Evolutionary conservation across 2,888 invertebrate genomes (phyloP).

Genomic region (Scaptomyza tumidula): DNA sequence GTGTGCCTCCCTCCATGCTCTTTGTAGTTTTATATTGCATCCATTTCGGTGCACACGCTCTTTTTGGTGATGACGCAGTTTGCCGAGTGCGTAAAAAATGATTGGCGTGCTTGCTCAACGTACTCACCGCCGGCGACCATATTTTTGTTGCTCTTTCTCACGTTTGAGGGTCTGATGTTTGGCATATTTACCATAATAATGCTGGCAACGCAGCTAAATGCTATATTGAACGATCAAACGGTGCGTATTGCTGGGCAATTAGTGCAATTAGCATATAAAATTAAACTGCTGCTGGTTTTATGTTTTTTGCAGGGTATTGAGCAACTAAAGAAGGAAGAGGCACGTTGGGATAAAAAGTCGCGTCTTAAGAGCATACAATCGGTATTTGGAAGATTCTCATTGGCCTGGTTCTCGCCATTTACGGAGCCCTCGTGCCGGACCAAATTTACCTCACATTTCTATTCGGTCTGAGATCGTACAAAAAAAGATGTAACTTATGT

Average conservation of each 20-base stretch:
- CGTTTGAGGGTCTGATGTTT: conserved; percentile 97
- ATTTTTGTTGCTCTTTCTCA: conserved; percentile 94
- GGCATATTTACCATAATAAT: conserved; percentile 99
- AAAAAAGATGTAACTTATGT: conserved; percentile 19
- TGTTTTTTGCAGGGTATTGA: conserved; percentile 93
- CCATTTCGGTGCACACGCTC: conserved; percentile 96
- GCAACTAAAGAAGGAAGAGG: conserved; percentile 97
- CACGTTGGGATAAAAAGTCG: conserved; percentile 95
- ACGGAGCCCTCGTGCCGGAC: conserved; percentile 91
- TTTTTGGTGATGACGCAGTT: conserved; percentile 97
- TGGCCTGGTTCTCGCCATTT: conserved; percentile 94
- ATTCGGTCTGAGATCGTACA: conserved; percentile 88
- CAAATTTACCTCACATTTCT: conserved; percentile 92
- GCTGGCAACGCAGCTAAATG: conserved; percentile 97
- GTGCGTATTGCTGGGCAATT: conserved; percentile 85
- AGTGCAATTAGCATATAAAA: background rate
- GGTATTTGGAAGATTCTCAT: conserved; percentile 97
- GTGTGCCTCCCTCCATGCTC: background rate
- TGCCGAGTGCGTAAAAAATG: conserved; percentile 94
- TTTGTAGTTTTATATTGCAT: conserved; percentile 97
- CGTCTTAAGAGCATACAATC: conserved; percentile 97
- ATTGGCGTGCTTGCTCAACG: conserved; percentile 97
- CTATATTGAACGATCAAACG: conserved; percentile 99
- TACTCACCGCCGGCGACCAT: conserved; percentile 98
- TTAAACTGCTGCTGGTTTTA: conserved; percentile 8